A percentile compares a stretch with the other conserved stretches of the same genome.
These are phyloP conservation scores for Dryadula phaetusa DNA, from an alignment of 2,888 invertebrate genomes.

Conservation along the genomic window DNA sequence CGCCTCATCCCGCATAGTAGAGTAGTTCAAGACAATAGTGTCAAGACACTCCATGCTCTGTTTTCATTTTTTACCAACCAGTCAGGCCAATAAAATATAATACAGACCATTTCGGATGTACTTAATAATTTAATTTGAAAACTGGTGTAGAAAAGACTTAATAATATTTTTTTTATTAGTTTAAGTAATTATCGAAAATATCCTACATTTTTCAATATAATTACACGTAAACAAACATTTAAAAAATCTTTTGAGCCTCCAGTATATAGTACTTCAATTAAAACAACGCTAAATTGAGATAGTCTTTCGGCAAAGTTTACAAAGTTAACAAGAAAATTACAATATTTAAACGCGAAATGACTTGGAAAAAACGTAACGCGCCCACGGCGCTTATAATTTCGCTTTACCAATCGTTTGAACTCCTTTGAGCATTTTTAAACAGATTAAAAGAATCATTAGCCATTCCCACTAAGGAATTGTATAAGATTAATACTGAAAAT, in stretches of 20 bases:
- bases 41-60: too few species aligned
- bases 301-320: slow-evolving; percentile 15
- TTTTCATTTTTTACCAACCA: too few species aligned
- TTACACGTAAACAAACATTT: neutral
- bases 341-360: slow-evolving; percentile 40
- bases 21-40: too few species aligned
- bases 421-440: slow-evolving; percentile 75
- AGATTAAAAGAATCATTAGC: slow-evolving; percentile 81
- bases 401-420: slow-evolving; percentile 59
- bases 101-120: too few species aligned
- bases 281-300: slow-evolving; percentile 1
- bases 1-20: too few species aligned
- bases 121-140: too few species aligned
- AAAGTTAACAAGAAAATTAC: slow-evolving; percentile 37
- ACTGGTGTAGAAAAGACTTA: too few species aligned
- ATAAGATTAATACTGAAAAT: slow-evolving; percentile 39
- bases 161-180: too few species aligned
- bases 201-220: too few species aligned
- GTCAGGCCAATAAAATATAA: too few species aligned
- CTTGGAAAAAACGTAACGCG: slow-evolving; percentile 35
- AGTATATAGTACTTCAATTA: neutral
- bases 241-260: neutral
- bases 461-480: slow-evolving; percentile 67
- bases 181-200: too few species aligned
- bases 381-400: slow-evolving; percentile 39